phyloP scores from a whole-genome alignment of 1,140 invertebrate genomes.

The Ceratosolen fusciceps region DNA sequence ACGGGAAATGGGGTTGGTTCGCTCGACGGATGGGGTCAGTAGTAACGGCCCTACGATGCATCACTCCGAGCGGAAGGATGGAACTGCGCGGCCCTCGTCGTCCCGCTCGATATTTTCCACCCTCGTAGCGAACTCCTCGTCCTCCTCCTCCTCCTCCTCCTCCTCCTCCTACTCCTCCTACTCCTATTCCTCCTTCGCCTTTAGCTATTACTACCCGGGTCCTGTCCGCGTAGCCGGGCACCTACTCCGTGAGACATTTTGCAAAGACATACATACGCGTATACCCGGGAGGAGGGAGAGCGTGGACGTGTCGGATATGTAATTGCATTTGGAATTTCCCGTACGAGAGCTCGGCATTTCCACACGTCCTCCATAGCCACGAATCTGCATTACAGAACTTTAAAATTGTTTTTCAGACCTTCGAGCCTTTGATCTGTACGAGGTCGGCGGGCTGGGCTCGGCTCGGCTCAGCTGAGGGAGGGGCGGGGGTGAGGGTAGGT shows the following conservation, averaged over 20 bases:
- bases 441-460: no score
- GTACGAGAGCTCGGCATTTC: no score
- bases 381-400: not conserved
- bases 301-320: no score
- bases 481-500: not conserved
- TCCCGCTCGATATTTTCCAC: conserved; percentile 55
- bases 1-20: conserved; percentile 56
- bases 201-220: no score
- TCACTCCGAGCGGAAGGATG: conserved; percentile 51
- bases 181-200: not conserved
- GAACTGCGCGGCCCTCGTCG: not conserved
- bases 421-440: no score
- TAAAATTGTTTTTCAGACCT: not conserved
- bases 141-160: not conserved
- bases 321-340: no score
- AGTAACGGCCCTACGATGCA: conserved; percentile 24
- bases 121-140: not conserved
- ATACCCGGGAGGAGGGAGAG: no score
- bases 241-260: no score
- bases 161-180: not conserved
- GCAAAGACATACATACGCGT: no score
- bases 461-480: no score
- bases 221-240: not conserved
- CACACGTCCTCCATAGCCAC: not conserved
- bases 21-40: conserved; percentile 41